A percentile compares a stretch with the other conserved stretches of the same genome.
phyloP scores from a whole-genome alignment of 2,888 invertebrate species.

The Allophyes oxyacanthae region DNA sequence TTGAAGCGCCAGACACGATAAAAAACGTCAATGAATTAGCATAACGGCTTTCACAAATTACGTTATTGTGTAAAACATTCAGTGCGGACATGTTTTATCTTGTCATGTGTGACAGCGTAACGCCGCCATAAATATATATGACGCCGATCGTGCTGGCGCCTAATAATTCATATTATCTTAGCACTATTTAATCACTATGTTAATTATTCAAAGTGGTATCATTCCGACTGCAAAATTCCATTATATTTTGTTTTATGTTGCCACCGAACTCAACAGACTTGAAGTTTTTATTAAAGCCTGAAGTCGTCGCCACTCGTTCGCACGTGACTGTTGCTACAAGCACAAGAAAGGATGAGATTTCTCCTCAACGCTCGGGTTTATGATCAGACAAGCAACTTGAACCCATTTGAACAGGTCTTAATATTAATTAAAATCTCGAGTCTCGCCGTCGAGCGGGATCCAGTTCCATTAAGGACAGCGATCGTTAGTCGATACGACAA shows the following conservation, averaged over 20 bases:
- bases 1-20: constrained; percentile 58
- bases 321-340: constrained; percentile 9
- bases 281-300: constrained; percentile 17
- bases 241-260: no score
- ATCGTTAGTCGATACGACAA: constrained; percentile 36
- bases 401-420: constrained; percentile 50
- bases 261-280: constrained; percentile 5
- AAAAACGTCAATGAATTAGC: constrained; percentile 75
- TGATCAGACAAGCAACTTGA: constrained; percentile 47
- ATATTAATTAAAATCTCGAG: constrained; percentile 55
- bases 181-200: constrained; percentile 27
- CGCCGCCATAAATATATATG: constrained; percentile 52
- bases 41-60: constrained; percentile 74
- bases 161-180: constrained; percentile 33
- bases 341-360: constrained; percentile 29
- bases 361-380: constrained; percentile 25
- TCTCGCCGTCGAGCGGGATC: constrained; percentile 26
- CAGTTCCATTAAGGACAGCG: constrained; percentile 41
- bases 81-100: constrained; percentile 56
- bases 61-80: constrained; percentile 67
- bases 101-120: constrained; percentile 41
- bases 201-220: constrained; percentile 18
- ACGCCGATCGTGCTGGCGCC: constrained; percentile 42
- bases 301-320: constrained; percentile 3
- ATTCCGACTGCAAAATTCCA: constrained; percentile 1